Evolutionary conservation across 2,113 vertebrate species (phyloP), one percentile per base, ranked within the genome.

Genomic region (Seriola aureovittata): DNA sequence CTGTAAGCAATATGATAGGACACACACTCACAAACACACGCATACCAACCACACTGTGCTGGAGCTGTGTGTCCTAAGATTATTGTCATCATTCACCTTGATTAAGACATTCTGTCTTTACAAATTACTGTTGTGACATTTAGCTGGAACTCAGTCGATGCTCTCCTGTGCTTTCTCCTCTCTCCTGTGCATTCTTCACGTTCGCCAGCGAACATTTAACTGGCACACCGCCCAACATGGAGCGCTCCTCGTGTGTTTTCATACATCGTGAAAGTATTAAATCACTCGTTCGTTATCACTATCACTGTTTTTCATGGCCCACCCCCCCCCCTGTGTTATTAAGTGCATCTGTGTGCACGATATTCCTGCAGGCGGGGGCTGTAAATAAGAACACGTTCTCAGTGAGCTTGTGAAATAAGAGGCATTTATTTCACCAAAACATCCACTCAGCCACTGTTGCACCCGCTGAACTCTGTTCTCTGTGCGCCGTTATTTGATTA

Each of bases 61-160:
- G 64, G 19, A 7, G 0, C 82, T 62, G 44, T 62, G 44, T 21
- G 76, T 80, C 77, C 74, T 78, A 66, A 76, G 55, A 82, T 88
- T 69, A 84, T 0, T 48, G 64, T 77, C 74, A 23, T 76, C 74
- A 23, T 44, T 67, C 63, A 81, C 62, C 71, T 80, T 14, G 8
- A 71, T 88, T 68, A 80, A 85, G 84, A 86, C 32, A 34, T 71
- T 38, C 21, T 17, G 32, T 64, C 8, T 29, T 25, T 23, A 10
- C 14, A 5, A 13, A 17, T 73, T 29, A 17, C 36, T 29, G 29
- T 29, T 29, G 29, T 29, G 29, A 29, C 29, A 29, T 29, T 29
- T 29, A 29, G 29, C 29, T 29, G 29, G 2, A 29, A 29, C 75
- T 34, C 57, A 11, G 7, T 63, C 44, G 6, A 1, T 19, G 1